A percentile compares a stretch with the other conserved stretches of the same genome.
These are phyloP conservation scores for Entomobrya multifasciata DNA, from an alignment of 2,888 invertebrate genomes.

Conservation along the genomic window DNA sequence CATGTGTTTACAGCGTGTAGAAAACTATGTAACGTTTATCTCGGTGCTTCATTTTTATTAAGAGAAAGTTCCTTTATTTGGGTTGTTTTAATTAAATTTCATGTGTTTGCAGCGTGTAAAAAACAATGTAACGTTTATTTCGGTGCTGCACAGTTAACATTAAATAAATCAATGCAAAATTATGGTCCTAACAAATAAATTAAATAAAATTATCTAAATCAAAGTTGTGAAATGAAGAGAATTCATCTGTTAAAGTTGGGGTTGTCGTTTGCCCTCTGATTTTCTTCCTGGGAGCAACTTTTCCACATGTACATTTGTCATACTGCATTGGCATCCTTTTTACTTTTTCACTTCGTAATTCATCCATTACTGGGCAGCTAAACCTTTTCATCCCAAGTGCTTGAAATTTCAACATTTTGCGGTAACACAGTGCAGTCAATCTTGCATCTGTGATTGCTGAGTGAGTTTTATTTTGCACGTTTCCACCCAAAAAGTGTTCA, in stretches of 20 bases:
- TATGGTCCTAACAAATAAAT: too few species aligned
- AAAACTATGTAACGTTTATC: too few species aligned
- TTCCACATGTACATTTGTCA: constrained; percentile 6
- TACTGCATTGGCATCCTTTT: background rate
- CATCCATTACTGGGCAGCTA: constrained; percentile 12
- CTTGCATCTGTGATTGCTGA: constrained; percentile 4
- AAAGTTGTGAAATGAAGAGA: too few species aligned
- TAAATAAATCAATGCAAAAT: too few species aligned
- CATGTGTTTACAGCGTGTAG: too few species aligned
- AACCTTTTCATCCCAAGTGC: background rate
- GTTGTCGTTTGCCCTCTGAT: background rate
- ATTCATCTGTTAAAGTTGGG: too few species aligned
- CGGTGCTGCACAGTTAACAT: too few species aligned
- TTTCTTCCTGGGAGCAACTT: too few species aligned
- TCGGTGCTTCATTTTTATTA: too few species aligned
- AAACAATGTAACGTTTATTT: too few species aligned
- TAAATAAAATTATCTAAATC: too few species aligned
- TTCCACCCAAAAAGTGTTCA: constrained; percentile 10
- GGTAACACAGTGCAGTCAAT: background rate
- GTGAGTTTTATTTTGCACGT: background rate
- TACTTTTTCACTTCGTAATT: background rate
- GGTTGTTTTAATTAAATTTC: background rate
- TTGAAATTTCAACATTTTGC: background rate
- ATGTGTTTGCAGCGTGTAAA: background rate
- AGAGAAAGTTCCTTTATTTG: too few species aligned